Base-by-base conservation (phyloP, 2,888 invertebrate genomes). In the Drosophila mulleri region DNA sequence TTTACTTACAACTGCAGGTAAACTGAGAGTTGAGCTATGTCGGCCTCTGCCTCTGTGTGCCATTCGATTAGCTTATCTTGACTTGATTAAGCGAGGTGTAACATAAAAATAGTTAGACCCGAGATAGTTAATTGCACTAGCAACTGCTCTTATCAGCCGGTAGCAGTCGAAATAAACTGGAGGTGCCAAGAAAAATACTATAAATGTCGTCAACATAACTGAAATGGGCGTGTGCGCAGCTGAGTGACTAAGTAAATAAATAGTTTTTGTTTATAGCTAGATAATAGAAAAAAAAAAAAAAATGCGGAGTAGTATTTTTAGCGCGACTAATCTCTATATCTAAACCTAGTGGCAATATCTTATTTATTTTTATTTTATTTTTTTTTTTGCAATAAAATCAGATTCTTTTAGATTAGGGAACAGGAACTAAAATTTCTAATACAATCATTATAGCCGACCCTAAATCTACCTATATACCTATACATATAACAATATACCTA, bases 11-110 rank as follows among this genome's bases (percentile, higher is more conserved):
- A 20, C 2, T 16, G 2, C 6, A 61, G 48, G n/a, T 50, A 32
- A 50, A 18, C 8, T 23, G 20, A 3, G 11, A 3, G 3, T 32
- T 11, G 3, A 32, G 11, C 29, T 16, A 1, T 2, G 29, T 16
- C 9, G n/a, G n/a, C 26, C 26, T 42, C 29, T 8, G 23, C 14
- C 12, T 35, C 2, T 18, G 14, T 42, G 23, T n/a, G n/a, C 37
- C 56, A 63, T 69, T n/a, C 60, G 73, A 73, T 73, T 57, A 35
- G 9, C 3, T 35, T 57, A 69, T 56, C 23, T 39, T 9, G 20
- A 16, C 18, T 11, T 11, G 23, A 23, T 20, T 44, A 16, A 12
- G 11, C 41, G 54, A 44, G 53, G 52, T 18, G 32, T 42, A 63
- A 71, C 56, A 4, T 18, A 47, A 53, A 57, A 42, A 42, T 44